These are phyloP conservation scores for Xanthorhoe spadicearia DNA, from an alignment of 2,888 invertebrate genomes.

Conservation along the genomic window DNA sequence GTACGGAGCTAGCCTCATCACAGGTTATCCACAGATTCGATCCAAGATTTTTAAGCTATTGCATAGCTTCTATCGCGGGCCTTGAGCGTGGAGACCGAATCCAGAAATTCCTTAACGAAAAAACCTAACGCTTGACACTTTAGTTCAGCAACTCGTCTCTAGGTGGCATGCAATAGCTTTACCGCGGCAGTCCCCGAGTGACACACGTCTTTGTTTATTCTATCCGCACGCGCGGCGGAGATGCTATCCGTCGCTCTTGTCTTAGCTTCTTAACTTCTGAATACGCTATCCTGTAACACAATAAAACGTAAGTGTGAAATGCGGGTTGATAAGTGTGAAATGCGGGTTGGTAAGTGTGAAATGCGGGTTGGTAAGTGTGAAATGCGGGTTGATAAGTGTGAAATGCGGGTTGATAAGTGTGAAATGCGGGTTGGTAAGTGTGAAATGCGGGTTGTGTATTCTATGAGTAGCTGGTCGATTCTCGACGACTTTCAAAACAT, in stretches of 20 bases:
- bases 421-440: background rate
- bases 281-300: constrained; percentile 69
- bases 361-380: constrained; percentile 3
- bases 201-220: no score
- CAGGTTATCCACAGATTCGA: background rate
- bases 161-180: no score
- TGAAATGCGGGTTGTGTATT: background rate
- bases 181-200: no score
- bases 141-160: no score
- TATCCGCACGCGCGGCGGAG: constrained; percentile 65
- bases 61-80: no score
- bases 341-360: background rate
- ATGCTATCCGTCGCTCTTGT: constrained; percentile 62
- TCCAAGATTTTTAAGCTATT: background rate
- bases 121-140: no score
- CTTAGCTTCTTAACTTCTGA: constrained; percentile 59
- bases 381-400: background rate
- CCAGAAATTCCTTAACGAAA: no score
- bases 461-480: background rate
- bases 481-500: no score
- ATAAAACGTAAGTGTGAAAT: background rate
- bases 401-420: background rate
- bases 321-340: background rate
- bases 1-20: background rate
- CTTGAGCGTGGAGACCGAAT: no score